A percentile compares a stretch with the other conserved stretches of the same genome.
Evolutionary conservation across 2,888 invertebrate species (phyloP).

Genomic region (Leptopilina drosophilae): DNA sequence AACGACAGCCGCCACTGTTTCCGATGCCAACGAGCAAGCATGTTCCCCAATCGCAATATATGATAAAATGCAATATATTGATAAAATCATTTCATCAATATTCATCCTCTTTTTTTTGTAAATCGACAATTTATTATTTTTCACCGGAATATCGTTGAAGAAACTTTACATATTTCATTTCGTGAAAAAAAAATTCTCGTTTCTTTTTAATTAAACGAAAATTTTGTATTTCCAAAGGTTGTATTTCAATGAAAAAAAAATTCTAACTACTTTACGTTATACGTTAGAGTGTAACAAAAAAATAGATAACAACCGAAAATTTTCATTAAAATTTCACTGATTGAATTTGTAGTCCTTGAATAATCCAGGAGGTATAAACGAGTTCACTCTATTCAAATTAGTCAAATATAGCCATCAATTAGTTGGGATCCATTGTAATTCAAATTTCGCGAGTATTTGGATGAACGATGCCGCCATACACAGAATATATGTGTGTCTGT

Average conservation of each 20-base stretch:
- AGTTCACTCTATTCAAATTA: slow-evolving; percentile 6
- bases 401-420: slow-evolving; percentile 2
- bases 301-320: too few species aligned
- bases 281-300: too few species aligned
- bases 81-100: slow-evolving; percentile 15
- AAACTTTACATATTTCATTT: too few species aligned
- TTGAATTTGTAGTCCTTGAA: slow-evolving; percentile 6
- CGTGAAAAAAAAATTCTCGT: too few species aligned
- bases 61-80: slow-evolving; percentile 1
- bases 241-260: too few species aligned
- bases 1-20: slow-evolving; percentile 37
- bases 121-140: too few species aligned
- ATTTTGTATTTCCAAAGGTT: too few species aligned
- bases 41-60: not conserved
- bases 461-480: not conserved
- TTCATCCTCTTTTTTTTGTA: not conserved
- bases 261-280: too few species aligned
- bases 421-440: slow-evolving; percentile 9
- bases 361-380: not conserved
- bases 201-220: too few species aligned
- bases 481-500: too few species aligned
- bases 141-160: too few species aligned
- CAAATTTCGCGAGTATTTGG: not conserved
- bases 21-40: slow-evolving; percentile 9
- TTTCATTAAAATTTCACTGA: not conserved